Evolutionary conservation across 2,888 invertebrate genomes (phyloP).

Genomic region (Lissocephala sabroskyi): DNA sequence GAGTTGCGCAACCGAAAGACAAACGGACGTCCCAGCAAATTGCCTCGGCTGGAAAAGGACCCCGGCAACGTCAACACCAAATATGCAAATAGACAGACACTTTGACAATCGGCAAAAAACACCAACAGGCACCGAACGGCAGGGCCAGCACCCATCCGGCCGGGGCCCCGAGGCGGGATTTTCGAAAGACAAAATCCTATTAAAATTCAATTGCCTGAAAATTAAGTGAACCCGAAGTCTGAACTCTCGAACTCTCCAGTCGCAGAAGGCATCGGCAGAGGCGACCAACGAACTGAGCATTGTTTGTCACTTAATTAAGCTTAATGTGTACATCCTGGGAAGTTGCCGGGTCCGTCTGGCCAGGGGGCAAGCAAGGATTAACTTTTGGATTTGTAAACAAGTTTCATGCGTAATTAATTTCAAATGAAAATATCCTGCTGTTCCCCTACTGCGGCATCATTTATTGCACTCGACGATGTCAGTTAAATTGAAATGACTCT

Average conservation of each 20-base stretch:
- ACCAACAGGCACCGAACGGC: not conserved
- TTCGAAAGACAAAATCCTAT: slow-evolving; percentile 42
- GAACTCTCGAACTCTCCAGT: not conserved
- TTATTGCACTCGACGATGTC: slow-evolving; percentile 37
- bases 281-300: slow-evolving; percentile 20
- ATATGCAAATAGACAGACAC: slow-evolving; percentile 54
- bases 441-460: slow-evolving; percentile 29
- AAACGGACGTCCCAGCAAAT: slow-evolving; percentile 2
- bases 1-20: slow-evolving; percentile 40
- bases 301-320: slow-evolving; percentile 65
- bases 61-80: slow-evolving; percentile 24
- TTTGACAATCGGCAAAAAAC: not conserved
- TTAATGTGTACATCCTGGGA: slow-evolving; percentile 43
- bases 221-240: slow-evolving; percentile 33
- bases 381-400: slow-evolving; percentile 52
- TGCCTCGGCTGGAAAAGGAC: not conserved
- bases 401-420: slow-evolving; percentile 61
- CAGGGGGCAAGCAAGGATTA: slow-evolving; percentile 45
- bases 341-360: slow-evolving; percentile 7
- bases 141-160: not conserved
- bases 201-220: slow-evolving; percentile 64
- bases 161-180: slow-evolving; percentile 7
- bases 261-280: not conserved
- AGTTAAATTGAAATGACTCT: slow-evolving; percentile 5
- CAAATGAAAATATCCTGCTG: slow-evolving; percentile 40